Conservation (phyloP, 1,140 invertebrate species). For the Sogatella furcifera region DNA sequence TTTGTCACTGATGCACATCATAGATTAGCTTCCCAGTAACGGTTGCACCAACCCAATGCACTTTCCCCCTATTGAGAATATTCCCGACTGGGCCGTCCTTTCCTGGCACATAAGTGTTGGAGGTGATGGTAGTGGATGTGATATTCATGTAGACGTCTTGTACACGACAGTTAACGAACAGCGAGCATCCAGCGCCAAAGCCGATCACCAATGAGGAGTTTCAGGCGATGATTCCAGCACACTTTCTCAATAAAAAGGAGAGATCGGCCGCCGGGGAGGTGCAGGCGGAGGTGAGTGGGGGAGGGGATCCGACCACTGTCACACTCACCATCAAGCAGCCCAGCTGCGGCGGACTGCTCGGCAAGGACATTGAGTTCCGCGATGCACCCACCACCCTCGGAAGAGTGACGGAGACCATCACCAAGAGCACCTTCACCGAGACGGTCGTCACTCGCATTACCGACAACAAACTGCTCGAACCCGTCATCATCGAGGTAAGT, state of each 20-base stretch:
- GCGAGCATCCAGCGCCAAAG: conserved; percentile 47
- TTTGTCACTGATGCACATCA: too few species aligned
- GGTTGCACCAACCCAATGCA: too few species aligned
- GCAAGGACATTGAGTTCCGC: conserved; percentile 56
- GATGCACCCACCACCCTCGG: conserved; percentile 72
- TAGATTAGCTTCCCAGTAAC: too few species aligned
- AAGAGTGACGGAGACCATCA: conserved; percentile 82
- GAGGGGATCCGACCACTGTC: conserved; percentile 29
- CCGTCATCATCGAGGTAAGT: conserved; percentile 78
- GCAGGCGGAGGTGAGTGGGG: background rate
- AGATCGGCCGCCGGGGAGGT: background rate
- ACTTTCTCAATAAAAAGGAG: conserved; percentile 48
- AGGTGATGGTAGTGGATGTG: too few species aligned
- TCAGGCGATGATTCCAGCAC: conserved; percentile 84
- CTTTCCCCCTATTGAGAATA: too few species aligned
- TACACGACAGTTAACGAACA: too few species aligned
- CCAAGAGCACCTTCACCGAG: conserved; percentile 87
- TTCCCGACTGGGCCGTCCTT: background rate
- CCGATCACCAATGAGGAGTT: conserved; percentile 85
- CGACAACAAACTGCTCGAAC: conserved; percentile 73
- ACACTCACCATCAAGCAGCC: conserved; percentile 62
- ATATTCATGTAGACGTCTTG: too few species aligned
- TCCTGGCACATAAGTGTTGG: too few species aligned
- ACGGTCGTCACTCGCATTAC: conserved; percentile 86
- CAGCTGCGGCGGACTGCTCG: conserved; percentile 30